phyloP scores from a whole-genome alignment of 2,888 invertebrate genomes.

The Aphelenchoides bicaudatus region DNA sequence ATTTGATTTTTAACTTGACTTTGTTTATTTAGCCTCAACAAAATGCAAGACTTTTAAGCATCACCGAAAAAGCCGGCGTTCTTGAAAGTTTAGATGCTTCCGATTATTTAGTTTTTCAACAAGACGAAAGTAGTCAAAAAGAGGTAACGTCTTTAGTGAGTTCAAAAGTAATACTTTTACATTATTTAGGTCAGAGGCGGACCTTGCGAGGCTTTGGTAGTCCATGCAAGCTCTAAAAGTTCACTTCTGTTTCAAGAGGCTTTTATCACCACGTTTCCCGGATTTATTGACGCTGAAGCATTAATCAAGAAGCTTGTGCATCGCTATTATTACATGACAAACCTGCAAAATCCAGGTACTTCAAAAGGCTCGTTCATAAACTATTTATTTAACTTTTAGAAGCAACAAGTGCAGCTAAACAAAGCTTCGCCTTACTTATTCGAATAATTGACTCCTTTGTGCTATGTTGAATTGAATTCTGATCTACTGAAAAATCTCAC shows the following conservation, averaged over 20 bases:
- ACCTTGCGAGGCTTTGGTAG: constrained; percentile 85
- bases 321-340: constrained; percentile 39
- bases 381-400: no score
- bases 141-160: no score
- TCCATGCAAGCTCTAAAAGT: constrained; percentile 78
- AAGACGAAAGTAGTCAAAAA: no score
- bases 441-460: constrained; percentile 85
- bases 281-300: constrained; percentile 50
- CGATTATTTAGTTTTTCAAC: constrained; percentile 51
- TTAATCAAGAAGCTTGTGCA: constrained; percentile 53
- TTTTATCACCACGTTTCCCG: constrained; percentile 84
- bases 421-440: constrained; percentile 86
- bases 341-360: no score
- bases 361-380: no score
- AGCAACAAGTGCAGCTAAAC: constrained; percentile 74
- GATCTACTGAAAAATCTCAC: constrained; percentile 27
- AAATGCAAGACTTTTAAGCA: constrained; percentile 2
- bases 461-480: constrained; percentile 40
- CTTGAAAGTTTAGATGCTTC: constrained; percentile 42
- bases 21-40: neutral
- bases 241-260: constrained; percentile 88
- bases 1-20: constrained; percentile 1
- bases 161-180: no score
- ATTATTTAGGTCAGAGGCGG: constrained; percentile 76
- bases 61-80: constrained; percentile 23